Conservation (phyloP, 2,888 invertebrate genomes). For the Rhagium mordax region DNA sequence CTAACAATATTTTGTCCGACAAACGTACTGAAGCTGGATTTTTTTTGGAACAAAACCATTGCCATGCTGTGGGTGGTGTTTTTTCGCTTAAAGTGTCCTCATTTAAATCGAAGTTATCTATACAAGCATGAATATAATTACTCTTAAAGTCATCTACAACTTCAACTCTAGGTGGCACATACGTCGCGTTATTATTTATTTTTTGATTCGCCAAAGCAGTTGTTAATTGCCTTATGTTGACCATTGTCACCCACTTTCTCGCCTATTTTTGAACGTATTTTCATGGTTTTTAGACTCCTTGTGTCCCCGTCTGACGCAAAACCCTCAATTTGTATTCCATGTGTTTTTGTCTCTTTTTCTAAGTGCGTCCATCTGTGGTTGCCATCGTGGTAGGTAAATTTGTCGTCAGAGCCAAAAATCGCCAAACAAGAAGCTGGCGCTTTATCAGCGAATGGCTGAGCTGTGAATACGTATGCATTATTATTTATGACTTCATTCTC, state of each 20-base stretch:
- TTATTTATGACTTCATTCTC: slow-evolving; percentile 19
- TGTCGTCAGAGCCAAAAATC: slow-evolving; percentile 45
- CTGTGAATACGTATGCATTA: slow-evolving; percentile 43
- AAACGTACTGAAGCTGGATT: too few species aligned
- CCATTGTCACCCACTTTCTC: neutral
- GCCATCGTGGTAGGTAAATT: slow-evolving; percentile 36
- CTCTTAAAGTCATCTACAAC: too few species aligned
- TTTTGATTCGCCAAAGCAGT: too few species aligned
- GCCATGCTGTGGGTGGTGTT: neutral
- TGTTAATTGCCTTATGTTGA: too few species aligned
- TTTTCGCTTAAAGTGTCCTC: too few species aligned
- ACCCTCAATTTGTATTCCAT: slow-evolving; percentile 42
- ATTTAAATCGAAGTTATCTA: too few species aligned
- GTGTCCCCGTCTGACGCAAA: slow-evolving; percentile 51
- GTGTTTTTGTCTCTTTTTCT: slow-evolving; percentile 19
- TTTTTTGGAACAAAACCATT: too few species aligned
- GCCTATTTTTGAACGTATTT: neutral
- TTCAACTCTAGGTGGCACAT: too few species aligned
- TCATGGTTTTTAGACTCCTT: slow-evolving; percentile 49
- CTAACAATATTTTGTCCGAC: too few species aligned
- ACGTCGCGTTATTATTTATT: neutral
- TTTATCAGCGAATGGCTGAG: slow-evolving; percentile 38
- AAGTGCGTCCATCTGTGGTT: slow-evolving; percentile 40
- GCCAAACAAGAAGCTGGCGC: slow-evolving; percentile 41
- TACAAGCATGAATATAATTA: too few species aligned